phyloP scores from a whole-genome alignment of 2,888 invertebrate genomes.

The Hypolimnas misippus region DNA sequence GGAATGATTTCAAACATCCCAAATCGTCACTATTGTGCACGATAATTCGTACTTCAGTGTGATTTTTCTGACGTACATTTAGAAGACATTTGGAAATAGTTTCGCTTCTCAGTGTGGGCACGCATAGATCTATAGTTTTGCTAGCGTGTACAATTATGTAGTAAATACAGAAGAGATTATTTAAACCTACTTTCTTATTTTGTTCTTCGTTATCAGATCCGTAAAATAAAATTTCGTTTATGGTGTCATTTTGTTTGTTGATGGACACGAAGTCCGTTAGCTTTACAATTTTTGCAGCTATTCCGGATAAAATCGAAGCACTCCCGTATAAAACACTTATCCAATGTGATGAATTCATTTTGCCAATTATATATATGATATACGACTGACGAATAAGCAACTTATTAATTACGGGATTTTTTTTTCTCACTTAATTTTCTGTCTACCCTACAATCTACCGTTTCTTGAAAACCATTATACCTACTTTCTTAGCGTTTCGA shows the following conservation, averaged over 20 bases:
- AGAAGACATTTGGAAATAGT: slow-evolving; percentile 59
- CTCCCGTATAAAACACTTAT: slow-evolving; percentile 44
- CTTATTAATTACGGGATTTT: not conserved
- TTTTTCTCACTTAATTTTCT: not conserved
- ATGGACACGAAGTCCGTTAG: slow-evolving; percentile 11
- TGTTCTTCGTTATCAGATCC: slow-evolving; percentile 54
- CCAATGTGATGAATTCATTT: slow-evolving; percentile 48
- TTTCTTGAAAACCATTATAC: not conserved
- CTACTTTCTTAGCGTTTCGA: too few species aligned
- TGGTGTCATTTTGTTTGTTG: slow-evolving; percentile 44
- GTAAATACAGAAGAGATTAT: slow-evolving; percentile 63
- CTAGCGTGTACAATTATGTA: slow-evolving; percentile 61
- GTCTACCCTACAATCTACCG: not conserved
- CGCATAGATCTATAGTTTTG: slow-evolving; percentile 60
- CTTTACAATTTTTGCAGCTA: slow-evolving; percentile 32
- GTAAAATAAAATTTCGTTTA: slow-evolving; percentile 67
- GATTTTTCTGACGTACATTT: slow-evolving; percentile 51
- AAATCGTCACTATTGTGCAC: slow-evolving; percentile 56
- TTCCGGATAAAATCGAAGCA: slow-evolving; percentile 46
- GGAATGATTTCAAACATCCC: slow-evolving; percentile 50
- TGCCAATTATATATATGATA: not conserved
- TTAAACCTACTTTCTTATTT: slow-evolving; percentile 54
- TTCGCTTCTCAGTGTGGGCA: slow-evolving; percentile 59
- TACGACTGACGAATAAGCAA: too few species aligned
- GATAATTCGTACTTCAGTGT: slow-evolving; percentile 55